phyloP scores from a whole-genome alignment of 2,113 vertebrate genomes.

The Phalacrocorax aristotelis region DNA sequence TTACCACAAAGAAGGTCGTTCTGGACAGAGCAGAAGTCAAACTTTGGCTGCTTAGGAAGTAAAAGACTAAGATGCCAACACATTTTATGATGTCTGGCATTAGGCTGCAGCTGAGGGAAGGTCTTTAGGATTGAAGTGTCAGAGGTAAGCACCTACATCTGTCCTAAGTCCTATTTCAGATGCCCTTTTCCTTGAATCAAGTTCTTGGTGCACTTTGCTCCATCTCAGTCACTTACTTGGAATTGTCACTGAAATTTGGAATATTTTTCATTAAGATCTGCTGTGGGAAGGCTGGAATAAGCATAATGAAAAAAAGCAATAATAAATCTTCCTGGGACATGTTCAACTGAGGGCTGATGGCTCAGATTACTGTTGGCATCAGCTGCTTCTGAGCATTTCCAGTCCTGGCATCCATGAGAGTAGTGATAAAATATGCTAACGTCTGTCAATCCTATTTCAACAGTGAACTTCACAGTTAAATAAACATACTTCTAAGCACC shows the following conservation, averaged over 20 bases:
- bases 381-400: neutral
- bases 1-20: neutral
- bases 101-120: neutral
- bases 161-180: neutral
- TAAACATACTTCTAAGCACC: slow-evolving; percentile 56
- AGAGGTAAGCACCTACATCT: neutral
- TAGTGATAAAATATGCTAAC: neutral
- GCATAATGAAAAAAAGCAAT: neutral
- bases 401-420: neutral
- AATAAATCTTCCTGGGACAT: neutral
- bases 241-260: neutral
- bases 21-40: neutral
- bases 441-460: slow-evolving; percentile 13
- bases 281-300: neutral
- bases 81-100: neutral
- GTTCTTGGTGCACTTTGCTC: neutral
- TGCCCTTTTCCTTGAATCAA: neutral
- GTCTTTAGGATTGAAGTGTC: neutral
- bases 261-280: slow-evolving; percentile 5
- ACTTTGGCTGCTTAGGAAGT: neutral
- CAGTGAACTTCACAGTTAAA: slow-evolving; percentile 34
- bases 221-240: neutral
- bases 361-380: slow-evolving; percentile 22
- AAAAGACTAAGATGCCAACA: neutral
- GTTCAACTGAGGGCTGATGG: neutral